Evolutionary conservation across 2,113 vertebrate species (phyloP), one percentile per base, ranked within the genome.

Genomic region (Dascyllus trimaculatus): DNA sequence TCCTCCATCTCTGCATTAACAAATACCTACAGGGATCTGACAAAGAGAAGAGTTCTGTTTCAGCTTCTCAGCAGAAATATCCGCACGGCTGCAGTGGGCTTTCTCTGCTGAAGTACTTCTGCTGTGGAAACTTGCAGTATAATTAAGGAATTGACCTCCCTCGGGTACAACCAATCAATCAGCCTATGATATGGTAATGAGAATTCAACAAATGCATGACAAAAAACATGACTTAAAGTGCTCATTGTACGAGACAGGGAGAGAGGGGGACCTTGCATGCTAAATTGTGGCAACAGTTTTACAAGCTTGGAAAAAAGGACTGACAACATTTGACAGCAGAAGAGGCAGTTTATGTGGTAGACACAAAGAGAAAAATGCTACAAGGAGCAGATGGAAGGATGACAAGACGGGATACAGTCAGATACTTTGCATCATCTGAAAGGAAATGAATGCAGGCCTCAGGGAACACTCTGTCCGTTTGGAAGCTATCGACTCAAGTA

Each of bases 21-120:
- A 93, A 89, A 94, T 73, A 93, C 82, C 89, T 89, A 75, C 69
- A 78, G 90, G 92, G 84, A 89, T 81, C 71, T 72, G 80, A 86
- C 82, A 85, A 81, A 89, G 74, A 77, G 66, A 82, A 68, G 82
- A 81, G 75, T 87, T 84, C 85, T 76, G 77, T 78, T 90, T 88
- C 75, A 87, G 85, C 65, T 87, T 62, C 86, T 81, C 70, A 63
- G 83, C 73, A 82, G 76, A 90, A 85, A 86, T 68, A 81, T 80
- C 63, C 4, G 29, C 58, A 49, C 54, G 59, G 73, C 48, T 62
- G 78, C 78, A 69, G 64, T 32, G 65, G 75, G 54, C 35, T 70
- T 29, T 68, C 35, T 54, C 51, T 43, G 69, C 52, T 64, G 13
- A 71, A 61, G 18, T 21, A 32, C 58, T 67, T 78, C 56, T 35